Conservation (phyloP, 2,113 vertebrate species). For the Centropus bengalensis region DNA sequence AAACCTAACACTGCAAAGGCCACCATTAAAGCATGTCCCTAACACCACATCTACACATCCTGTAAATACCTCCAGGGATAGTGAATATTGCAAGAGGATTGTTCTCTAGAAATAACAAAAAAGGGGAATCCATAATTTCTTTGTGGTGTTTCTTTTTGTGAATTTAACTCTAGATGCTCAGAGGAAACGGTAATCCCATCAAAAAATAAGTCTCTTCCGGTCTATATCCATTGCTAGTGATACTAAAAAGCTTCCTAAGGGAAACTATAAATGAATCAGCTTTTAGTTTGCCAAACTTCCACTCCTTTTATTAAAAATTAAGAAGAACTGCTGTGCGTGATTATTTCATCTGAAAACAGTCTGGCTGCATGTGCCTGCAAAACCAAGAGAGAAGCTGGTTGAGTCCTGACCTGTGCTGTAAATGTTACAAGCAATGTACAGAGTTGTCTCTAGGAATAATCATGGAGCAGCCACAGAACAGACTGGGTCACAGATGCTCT, state of each 20-base stretch:
- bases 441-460: background rate
- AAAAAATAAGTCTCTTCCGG: background rate
- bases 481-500: background rate
- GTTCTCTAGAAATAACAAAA: background rate
- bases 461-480: background rate
- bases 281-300: background rate
- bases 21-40: too few species aligned
- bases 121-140: background rate
- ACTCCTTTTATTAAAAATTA: slow-evolving; percentile 10
- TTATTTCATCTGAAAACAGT: background rate
- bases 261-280: background rate
- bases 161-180: background rate
- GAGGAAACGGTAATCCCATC: background rate
- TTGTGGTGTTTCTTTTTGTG: background rate
- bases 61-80: too few species aligned
- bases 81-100: background rate
- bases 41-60: too few species aligned
- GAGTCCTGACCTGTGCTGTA: background rate
- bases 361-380: background rate
- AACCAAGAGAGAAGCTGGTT: background rate
- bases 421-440: background rate
- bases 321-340: background rate
- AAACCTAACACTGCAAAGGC: too few species aligned
- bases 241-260: background rate
- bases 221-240: background rate